phyloP scores from a whole-genome alignment of 2,797 vertebrate species.

The Chelidonichthys spinosus region DNA sequence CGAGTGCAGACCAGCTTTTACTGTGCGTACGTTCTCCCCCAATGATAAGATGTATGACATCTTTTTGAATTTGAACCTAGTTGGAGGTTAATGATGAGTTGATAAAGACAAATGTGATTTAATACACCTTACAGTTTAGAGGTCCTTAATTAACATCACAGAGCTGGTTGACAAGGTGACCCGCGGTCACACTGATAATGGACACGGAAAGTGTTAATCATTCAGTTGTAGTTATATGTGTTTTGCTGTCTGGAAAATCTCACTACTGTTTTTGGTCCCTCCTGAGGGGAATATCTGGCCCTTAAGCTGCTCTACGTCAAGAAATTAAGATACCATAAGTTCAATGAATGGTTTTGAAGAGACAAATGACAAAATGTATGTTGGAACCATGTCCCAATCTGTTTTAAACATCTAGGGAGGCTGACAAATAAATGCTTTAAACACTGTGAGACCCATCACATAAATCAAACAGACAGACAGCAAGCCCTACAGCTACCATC shows the following conservation, averaged over 20 bases:
- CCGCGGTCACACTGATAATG: background rate
- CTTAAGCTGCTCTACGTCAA: background rate
- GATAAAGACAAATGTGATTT: background rate
- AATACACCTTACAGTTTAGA: slow-evolving; percentile 4
- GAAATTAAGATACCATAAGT: background rate
- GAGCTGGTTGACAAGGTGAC: slow-evolving; percentile 4
- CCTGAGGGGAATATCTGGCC: background rate
- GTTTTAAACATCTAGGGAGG: no score
- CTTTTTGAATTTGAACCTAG: background rate
- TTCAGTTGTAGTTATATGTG: no score
- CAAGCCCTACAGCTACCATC: background rate
- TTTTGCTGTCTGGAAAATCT: no score
- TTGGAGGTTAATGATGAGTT: background rate
- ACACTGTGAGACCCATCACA: slow-evolving; percentile 6
- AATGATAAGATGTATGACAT: no score
- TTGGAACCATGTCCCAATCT: background rate
- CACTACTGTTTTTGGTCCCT: background rate
- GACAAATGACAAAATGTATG: background rate
- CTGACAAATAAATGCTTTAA: no score
- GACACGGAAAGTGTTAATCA: no score
- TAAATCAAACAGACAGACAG: slow-evolving; percentile 2
- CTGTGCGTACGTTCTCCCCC: no score
- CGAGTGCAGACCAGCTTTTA: no score
- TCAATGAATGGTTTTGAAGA: no score
- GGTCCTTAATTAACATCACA: background rate